A percentile compares a stretch with the other conserved stretches of the same genome.
These are phyloP conservation scores for Toxostoma redivivum DNA, from an alignment of 2,113 vertebrate species.

Conservation along the genomic window DNA sequence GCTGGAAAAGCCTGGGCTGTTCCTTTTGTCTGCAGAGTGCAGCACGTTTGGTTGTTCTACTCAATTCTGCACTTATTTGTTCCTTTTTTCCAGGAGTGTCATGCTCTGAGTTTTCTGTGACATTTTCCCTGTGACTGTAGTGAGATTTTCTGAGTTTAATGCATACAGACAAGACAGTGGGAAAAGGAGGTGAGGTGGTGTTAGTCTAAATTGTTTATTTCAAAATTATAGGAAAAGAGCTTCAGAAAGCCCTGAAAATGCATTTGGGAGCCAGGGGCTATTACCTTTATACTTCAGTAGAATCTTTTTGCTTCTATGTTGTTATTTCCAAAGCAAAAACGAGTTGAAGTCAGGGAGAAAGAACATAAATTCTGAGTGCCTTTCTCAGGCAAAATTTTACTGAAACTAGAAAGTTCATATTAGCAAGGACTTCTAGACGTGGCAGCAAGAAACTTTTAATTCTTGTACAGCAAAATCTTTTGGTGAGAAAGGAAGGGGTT, in stretches of 20 bases:
- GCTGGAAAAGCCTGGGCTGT: background rate
- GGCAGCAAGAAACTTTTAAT: background rate
- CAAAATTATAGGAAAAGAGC: background rate
- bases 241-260: background rate
- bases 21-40: background rate
- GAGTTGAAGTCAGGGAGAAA: background rate
- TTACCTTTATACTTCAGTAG: background rate
- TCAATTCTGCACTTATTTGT: background rate
- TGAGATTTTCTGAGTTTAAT: background rate
- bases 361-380: background rate
- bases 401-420: background rate
- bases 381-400: background rate
- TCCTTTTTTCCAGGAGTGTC: background rate
- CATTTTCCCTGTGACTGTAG: background rate
- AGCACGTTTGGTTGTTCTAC: background rate
- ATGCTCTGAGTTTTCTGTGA: background rate
- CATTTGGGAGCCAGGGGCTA: background rate
- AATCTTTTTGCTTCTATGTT: background rate
- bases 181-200: background rate
- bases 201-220: conserved; percentile 13
- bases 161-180: background rate
- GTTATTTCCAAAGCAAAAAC: background rate
- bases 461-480: background rate
- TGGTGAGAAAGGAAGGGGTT: background rate
- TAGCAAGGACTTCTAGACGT: background rate